phyloP scores from a whole-genome alignment of 2,113 vertebrate genomes.

The Jaculus jaculus region DNA sequence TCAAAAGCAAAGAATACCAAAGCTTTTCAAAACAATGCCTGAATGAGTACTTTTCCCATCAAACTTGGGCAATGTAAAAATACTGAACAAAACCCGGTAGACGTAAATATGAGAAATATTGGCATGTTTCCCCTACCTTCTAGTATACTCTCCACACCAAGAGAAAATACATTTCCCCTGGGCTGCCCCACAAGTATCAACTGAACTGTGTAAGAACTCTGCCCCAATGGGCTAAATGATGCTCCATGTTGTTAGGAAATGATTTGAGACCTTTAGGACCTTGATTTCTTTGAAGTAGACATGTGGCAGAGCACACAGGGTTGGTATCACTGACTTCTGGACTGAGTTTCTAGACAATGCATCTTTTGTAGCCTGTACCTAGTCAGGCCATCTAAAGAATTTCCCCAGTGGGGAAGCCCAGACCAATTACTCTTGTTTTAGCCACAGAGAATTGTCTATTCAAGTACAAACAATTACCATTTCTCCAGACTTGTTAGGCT shows the following conservation, averaged over 20 bases:
- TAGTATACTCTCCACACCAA: neutral
- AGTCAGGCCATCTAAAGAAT: conserved; percentile 26
- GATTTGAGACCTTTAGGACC: neutral
- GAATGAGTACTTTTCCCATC: neutral
- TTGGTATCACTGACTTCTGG: conserved; percentile 30
- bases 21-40: neutral
- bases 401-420: conserved; percentile 45
- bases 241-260: conserved; percentile 45
- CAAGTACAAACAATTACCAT: conserved; percentile 39
- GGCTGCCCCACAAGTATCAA: neutral
- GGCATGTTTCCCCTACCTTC: neutral
- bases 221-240: neutral
- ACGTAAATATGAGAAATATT: neutral
- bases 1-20: neutral
- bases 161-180: neutral
- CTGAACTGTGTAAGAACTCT: neutral
- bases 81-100: neutral
- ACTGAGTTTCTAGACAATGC: conserved; percentile 63
- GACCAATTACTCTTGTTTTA: conserved; percentile 65
- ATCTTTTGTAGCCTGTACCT: conserved; percentile 48
- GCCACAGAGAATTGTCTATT: conserved; percentile 58
- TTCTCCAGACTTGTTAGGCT: conserved; percentile 24
- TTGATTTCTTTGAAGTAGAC: conserved; percentile 44
- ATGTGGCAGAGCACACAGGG: neutral
- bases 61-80: neutral